Conservation (phyloP, 2,888 invertebrate genomes). For the Sepiola atlantica region DNA sequence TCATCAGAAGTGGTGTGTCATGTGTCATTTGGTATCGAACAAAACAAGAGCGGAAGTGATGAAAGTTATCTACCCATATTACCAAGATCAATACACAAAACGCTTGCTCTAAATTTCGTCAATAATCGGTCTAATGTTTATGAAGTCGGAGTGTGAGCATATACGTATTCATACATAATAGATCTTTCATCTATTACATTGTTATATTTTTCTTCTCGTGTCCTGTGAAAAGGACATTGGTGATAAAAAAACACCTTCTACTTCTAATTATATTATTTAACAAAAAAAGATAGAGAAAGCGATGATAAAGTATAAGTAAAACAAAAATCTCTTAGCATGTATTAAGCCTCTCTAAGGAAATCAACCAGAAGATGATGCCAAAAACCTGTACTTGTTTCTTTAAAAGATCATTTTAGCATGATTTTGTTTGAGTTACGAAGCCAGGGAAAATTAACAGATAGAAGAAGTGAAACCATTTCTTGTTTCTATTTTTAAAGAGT, state of each 20-base stretch:
- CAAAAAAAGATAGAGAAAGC: too few relatives aligned
- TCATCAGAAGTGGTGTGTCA: too few relatives aligned
- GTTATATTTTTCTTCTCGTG: neutral
- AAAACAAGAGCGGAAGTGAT: too few relatives aligned
- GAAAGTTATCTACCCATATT: too few relatives aligned
- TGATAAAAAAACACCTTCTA: neutral
- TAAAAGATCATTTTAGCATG: neutral
- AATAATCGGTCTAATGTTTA: too few relatives aligned
- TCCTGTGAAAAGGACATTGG: neutral
- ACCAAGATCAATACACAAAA: too few relatives aligned
- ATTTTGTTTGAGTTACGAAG: neutral
- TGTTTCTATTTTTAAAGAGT: too few relatives aligned
- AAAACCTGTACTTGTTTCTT: neutral
- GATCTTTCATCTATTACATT: too few relatives aligned
- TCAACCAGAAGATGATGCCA: neutral
- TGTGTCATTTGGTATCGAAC: too few relatives aligned
- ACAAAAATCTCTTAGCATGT: neutral
- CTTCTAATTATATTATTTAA: neutral
- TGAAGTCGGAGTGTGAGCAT: too few relatives aligned
- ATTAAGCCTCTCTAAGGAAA: slow-evolving; percentile 18
- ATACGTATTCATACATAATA: too few relatives aligned
- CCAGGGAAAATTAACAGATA: neutral
- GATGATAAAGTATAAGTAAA: neutral
- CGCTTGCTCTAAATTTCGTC: too few relatives aligned
- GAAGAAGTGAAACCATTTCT: neutral